Base-by-base conservation (phyloP, 2,797 vertebrate species). In the Hypotaenidia philippensis region DNA sequence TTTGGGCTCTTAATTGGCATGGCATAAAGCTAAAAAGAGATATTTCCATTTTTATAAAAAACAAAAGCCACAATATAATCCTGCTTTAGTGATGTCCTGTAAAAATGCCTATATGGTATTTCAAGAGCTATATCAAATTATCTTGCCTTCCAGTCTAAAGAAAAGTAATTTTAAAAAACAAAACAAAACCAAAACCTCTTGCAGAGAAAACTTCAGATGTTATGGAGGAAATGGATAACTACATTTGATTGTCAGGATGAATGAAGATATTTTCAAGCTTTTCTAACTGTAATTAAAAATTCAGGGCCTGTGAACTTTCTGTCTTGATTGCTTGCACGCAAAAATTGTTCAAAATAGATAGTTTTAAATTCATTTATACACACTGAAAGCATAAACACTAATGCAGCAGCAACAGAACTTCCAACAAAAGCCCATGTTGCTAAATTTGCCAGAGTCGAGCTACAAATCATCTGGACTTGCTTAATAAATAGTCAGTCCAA, bases 401-500 rank as follows among this genome's bases (percentile, higher is more conserved):
- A 34, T 27, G n/a, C 21, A 82, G 59, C 44, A 70, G 68, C 38
- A 94, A 41, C 47, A 72, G 40, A 88, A 77, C 19, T 60, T 82
- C 31, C 32, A 89, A 32, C 32, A 64, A 63, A 40, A 87, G 64
- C 34, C 45, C 23, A 34, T 15, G 34, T 53, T 93, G 44, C 60
- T 94, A 84, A 69, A 91, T 84, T 86, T 82, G 88, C 90, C 23
- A 82, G 83, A 82, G 86, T 88, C 63, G 79, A 87, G 31, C 31
- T 70, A 79, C 89, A 94, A 93, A 60, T 76, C 71, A 53, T 84
- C 53, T 64, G 26, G 41, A 52, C 25, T 91, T 91, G 38, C 53
- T 91, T 83, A 85, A 87, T 87, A 87, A 91, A 69, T 59, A 82
- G 55, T 82, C 77, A 84, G 31, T 44, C 52, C 64, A 83, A 94